Percentiles rank a stretch among this genome's conserved stretches.
These are phyloP conservation scores for Syngnathoides biaculeatus DNA, from an alignment of 2,113 vertebrate genomes.

Conservation along the genomic window DNA sequence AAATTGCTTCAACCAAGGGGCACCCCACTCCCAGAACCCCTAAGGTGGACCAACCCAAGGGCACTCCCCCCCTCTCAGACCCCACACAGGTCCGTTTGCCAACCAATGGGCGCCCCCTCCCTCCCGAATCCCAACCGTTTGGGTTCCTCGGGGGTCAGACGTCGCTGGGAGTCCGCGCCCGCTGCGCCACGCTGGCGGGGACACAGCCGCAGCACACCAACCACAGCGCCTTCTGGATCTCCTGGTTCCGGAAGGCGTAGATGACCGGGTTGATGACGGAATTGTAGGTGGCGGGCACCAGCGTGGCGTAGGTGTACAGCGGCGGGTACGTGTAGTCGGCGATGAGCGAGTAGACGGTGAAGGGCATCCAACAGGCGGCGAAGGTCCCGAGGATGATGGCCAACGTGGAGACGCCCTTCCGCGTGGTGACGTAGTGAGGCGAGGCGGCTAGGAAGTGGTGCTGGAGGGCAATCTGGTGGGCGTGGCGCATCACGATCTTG, in stretches of 20 bases:
- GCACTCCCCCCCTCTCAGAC: slow-evolving; percentile 24
- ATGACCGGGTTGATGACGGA: slow-evolving; percentile 98
- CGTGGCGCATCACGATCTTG: slow-evolving; percentile 95
- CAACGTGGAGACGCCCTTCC: slow-evolving; percentile 96
- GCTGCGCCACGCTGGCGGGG: slow-evolving; percentile 83
- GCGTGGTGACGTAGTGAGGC: slow-evolving; percentile 97
- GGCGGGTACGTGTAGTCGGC: slow-evolving; percentile 96
- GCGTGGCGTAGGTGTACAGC: slow-evolving; percentile 96
- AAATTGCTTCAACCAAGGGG: too few relatives aligned
- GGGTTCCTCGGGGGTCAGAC: slow-evolving; percentile 79
- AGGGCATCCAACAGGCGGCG: slow-evolving; percentile 99
- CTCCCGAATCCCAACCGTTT: not conserved
- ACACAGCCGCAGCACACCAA: slow-evolving; percentile 92
- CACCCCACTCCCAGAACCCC: too few relatives aligned
- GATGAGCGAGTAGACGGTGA: slow-evolving; percentile 94
- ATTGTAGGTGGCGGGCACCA: slow-evolving; percentile 97
- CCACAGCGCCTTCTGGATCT: slow-evolving; percentile 98
- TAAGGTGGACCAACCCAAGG: too few relatives aligned
- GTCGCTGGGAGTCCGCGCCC: slow-evolving; percentile 91
- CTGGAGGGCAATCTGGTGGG: slow-evolving; percentile 97
- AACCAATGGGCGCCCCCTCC: slow-evolving; percentile 8
- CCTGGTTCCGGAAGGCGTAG: slow-evolving; percentile 98
- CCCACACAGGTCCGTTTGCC: not conserved
- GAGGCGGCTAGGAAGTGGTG: slow-evolving; percentile 97
- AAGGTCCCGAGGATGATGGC: slow-evolving; percentile 97